Conservation (phyloP, 2,888 invertebrate species). For the Exocentrus adspersus region DNA sequence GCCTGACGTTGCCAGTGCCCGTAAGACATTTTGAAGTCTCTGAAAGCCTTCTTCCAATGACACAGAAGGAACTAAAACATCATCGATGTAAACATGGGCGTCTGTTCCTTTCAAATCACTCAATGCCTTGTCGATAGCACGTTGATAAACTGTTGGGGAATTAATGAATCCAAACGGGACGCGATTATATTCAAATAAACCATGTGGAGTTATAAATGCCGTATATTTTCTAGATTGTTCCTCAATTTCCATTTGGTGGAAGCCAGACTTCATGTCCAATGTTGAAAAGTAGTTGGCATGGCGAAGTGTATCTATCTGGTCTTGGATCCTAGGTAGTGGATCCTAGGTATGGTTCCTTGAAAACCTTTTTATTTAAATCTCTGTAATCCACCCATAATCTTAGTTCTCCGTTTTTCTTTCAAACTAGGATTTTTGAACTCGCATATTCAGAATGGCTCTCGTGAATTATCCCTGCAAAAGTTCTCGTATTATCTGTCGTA, state of each 20-base stretch:
- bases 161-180: slow-evolving; percentile 39
- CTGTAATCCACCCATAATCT: slow-evolving; percentile 35
- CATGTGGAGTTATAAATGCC: slow-evolving; percentile 43
- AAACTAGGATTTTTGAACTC: slow-evolving; percentile 27
- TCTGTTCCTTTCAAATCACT: slow-evolving; percentile 35
- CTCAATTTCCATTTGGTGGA: slow-evolving; percentile 46
- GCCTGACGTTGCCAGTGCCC: slow-evolving; percentile 33
- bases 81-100: slow-evolving; percentile 42
- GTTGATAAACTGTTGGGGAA: background rate
- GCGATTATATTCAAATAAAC: slow-evolving; percentile 38
- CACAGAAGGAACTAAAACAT: slow-evolving; percentile 35
- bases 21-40: slow-evolving; percentile 34
- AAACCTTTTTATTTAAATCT: slow-evolving; percentile 27
- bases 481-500: background rate
- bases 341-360: slow-evolving; percentile 33
- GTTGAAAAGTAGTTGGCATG: slow-evolving; percentile 33
- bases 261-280: slow-evolving; percentile 44
- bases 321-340: slow-evolving; percentile 33
- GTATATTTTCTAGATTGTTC: slow-evolving; percentile 1
- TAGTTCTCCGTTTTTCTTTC: slow-evolving; percentile 34
- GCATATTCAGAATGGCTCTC: slow-evolving; percentile 24
- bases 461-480: background rate
- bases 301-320: slow-evolving; percentile 35
- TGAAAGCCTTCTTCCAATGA: slow-evolving; percentile 38
- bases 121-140: slow-evolving; percentile 37